These are phyloP conservation scores for Calliopum simillimum DNA, from an alignment of 2,888 invertebrate genomes.

Conservation along the genomic window DNA sequence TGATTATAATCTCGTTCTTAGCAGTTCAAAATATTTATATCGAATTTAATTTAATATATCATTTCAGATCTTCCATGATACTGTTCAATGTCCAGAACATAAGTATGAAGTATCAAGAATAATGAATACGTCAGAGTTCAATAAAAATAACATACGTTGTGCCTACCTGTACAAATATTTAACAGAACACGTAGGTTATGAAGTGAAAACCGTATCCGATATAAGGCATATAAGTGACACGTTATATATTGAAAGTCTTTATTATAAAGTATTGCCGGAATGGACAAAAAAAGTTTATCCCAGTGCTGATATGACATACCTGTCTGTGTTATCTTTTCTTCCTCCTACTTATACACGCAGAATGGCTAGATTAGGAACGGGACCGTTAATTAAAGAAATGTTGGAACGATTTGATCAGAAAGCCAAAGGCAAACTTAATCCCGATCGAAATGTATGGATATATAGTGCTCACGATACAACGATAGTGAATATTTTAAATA, in stretches of 20 bases:
- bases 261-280: conserved; percentile 74
- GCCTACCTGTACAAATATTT: conserved; percentile 75
- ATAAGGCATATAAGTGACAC: conserved; percentile 75
- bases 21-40: too few species aligned
- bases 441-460: conserved; percentile 74
- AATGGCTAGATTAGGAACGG: conserved; percentile 72
- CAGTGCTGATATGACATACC: conserved; percentile 71
- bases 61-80: too few species aligned
- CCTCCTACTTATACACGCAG: conserved; percentile 70
- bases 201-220: conserved; percentile 70
- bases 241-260: conserved; percentile 75
- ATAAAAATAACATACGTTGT: conserved; percentile 71
- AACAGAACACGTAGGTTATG: too few species aligned
- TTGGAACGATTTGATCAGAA: conserved; percentile 73
- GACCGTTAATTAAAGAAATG: too few species aligned
- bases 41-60: too few species aligned
- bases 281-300: conserved; percentile 79
- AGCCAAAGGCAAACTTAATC: conserved; percentile 63
- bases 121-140: conserved; percentile 69
- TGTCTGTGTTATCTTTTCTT: conserved; percentile 74
- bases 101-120: conserved; percentile 70
- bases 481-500: conserved; percentile 78
- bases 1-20: too few species aligned
- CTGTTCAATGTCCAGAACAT: conserved; percentile 77
- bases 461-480: conserved; percentile 88